Percentiles rank a stretch among this genome's conserved stretches.
Conservation (phyloP, 2,113 vertebrate genomes). For the Phrynosoma platyrhinos region DNA sequence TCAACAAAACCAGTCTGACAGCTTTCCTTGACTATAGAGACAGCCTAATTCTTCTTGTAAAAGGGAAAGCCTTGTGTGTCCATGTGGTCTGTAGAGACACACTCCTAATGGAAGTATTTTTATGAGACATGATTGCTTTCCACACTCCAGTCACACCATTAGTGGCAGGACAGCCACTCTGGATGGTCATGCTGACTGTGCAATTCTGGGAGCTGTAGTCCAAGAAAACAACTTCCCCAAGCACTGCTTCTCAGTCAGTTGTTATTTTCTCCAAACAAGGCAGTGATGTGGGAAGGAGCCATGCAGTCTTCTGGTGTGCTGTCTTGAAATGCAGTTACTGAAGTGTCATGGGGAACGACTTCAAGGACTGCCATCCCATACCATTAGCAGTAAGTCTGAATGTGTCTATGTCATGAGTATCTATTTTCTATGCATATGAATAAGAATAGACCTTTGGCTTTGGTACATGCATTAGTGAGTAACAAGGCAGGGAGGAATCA, state of each 20-base stretch:
- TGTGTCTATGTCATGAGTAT: neutral
- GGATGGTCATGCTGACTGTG: neutral
- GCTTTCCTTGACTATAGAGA: neutral
- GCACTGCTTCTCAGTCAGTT: neutral
- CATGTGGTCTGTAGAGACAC: neutral
- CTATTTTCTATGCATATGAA: neutral
- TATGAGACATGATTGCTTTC: neutral
- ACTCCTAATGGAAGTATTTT: neutral
- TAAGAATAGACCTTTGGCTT: neutral
- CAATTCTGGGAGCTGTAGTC: too few species aligned
- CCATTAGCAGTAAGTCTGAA: neutral
- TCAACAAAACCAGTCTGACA: neutral
- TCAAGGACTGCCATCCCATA: neutral
- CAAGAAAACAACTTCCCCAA: neutral
- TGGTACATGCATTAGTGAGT: neutral
- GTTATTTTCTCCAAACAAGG: neutral
- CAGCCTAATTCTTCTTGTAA: neutral
- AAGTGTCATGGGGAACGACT: neutral
- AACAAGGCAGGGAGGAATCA: neutral
- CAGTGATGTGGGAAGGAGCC: neutral
- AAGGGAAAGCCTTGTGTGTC: neutral
- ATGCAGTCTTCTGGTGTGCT: neutral
- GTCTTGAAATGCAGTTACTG: neutral
- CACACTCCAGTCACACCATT: neutral
- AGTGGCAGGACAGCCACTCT: neutral